Evolutionary conservation across 1,140 invertebrate species (phyloP), one percentile per base, ranked within the genome.

Genomic region (Cydia strobilella): DNA sequence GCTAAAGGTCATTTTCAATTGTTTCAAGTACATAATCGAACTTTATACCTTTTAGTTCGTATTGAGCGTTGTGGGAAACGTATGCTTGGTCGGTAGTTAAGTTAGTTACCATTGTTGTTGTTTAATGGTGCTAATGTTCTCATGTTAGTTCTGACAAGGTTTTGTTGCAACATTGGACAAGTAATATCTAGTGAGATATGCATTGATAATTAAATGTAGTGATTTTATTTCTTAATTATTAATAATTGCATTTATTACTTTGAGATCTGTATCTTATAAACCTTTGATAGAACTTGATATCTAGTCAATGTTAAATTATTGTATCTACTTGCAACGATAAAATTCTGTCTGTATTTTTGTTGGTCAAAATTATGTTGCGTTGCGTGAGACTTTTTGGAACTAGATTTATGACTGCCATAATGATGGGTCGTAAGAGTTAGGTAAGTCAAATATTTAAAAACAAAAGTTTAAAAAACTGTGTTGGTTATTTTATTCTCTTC

Each of bases 51-150:
- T 78, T 73, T 79, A 75, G 65, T 48, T 73, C 59, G 59, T 71
- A 82, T 81, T 81, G 72, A 75, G 74, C 76, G 74, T 76, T 82
- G 77, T 82, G 83, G 79, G 83, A 84, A 82, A 82, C 35, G 72
- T 9, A 59, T 59, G 20, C 20, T 42, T 71, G 45, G 74, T 78
- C 76, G 80, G 80, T 80, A 80, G 31, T 31, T n/a, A n/a, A 31
- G 82, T 79, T 62, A 51, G 65, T 79, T 78, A 73, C 77, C 75
- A 75, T 81, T 80, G 74, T 65, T 76, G 74, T 75, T 77, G 76
- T 73, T 74, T 73, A 75, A 73, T 73, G 69, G 73, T 77, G 72
- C 63, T 74, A 74, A 74, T 74, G 65, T 69, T 73, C 69, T 74
- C 71, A 73, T 77, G 73, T 66, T 27, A 42, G 75, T 79, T 66